These are phyloP conservation scores for Cantharis lateralis DNA, from an alignment of 2,888 invertebrate genomes.

Conservation along the genomic window DNA sequence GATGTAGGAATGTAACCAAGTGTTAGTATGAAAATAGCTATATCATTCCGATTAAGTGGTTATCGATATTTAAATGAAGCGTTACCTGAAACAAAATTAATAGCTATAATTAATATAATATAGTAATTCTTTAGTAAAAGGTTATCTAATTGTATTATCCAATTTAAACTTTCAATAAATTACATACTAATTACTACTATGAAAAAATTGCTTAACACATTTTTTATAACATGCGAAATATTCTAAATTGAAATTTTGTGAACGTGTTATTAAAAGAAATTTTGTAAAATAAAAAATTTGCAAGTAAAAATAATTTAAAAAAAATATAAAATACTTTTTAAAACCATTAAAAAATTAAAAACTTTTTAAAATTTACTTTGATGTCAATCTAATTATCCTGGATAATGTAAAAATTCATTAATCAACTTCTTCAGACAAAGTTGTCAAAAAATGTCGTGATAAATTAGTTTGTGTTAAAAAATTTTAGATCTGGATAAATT, in stretches of 20 bases:
- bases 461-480: neutral
- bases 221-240: neutral
- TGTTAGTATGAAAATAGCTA: neutral
- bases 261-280: neutral
- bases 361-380: neutral
- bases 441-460: neutral
- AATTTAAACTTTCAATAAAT: neutral
- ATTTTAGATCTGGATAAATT: neutral
- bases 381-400: neutral
- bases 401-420: neutral
- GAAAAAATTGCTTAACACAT: neutral
- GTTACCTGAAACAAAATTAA: constrained; percentile 2
- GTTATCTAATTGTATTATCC: neutral
- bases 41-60: constrained; percentile 3
- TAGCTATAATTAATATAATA: neutral
- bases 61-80: neutral
- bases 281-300: neutral
- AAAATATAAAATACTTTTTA: neutral
- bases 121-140: neutral
- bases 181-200: neutral
- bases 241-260: neutral
- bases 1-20: neutral
- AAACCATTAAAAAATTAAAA: neutral
- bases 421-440: neutral
- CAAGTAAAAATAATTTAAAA: neutral